Evolutionary conservation across 2,113 vertebrate genomes (phyloP), one percentile per base, ranked within the genome.

Genomic region (Xiphophorus couchianus): DNA sequence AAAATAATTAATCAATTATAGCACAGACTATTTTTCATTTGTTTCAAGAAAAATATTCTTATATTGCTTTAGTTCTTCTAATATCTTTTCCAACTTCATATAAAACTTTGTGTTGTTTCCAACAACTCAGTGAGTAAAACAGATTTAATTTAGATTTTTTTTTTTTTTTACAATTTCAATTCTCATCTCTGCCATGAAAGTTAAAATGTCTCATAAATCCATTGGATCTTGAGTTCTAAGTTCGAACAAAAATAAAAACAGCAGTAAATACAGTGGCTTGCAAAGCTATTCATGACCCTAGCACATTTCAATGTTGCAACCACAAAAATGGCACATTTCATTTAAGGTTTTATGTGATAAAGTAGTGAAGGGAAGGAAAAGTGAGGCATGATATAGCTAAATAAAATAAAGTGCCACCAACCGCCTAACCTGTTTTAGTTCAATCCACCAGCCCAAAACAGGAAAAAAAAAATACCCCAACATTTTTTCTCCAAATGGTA

Each of bases 1-100:
- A 81, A 65, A 65, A 62, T 60, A 3, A 64, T 72, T 42, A 15
- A 75, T 70, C 66, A 62, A 73, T 78, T 75, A 35, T 67, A 70
- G 17, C 27, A 48, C 44, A 54, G 7, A 25, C 7, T n/a, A 58
- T 58, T 58, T 51, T 42, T 42, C 3, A 82, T 80, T 74, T 28
- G 74, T 69, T 19, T 1, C 54, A 73, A 60, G 27, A 27, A 42
- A 28, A 39, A 48, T 78, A 37, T 69, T 66, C 42, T 67, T 8
- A 68, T 67, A 73, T 74, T 70, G 14, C 66, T 84, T 73, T 2
- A 51, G 31, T 67, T 78, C 0, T 66, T 76, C 44, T 15, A 42
- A n/a, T 39, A 22, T 61, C 17, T 64, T 37, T 39, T 22, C 37
- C 13, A 63, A 44, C 62, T 75, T 13, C 12, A 7, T 19, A 39